Evolutionary conservation across 2,888 invertebrate species (phyloP), one percentile per base, ranked within the genome.

Genomic region (Idaea straminata): DNA sequence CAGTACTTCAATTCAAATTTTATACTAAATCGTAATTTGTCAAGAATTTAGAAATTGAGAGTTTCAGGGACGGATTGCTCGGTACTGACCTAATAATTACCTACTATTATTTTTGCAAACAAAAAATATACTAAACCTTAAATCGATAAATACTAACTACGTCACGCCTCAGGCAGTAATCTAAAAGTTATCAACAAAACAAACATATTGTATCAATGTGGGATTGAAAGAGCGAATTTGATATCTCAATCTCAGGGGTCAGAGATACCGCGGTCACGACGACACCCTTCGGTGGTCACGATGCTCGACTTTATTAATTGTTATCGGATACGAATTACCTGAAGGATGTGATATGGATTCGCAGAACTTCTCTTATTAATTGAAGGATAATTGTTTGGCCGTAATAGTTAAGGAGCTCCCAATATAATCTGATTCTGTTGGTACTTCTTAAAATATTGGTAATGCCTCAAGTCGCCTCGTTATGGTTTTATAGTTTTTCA

Each of bases 221-320:
- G 84, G 86, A 89, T 86, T 86, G 84, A 86, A 72, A 85, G 83
- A 83, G 88, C 86, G 83, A 88, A 89, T 89, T 89, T 91, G 92
- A 92, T 92, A 92, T 92, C 92, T 92, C 92, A 92, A 92, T 92
- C 91, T 86, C 80, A 67, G 75, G 84, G 89, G 91, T 90, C 91
- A 91, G 89, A 91, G 87, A 85, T 69, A 85, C 92, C 92, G 92
- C 89, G 83, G 83, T 92, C 92, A 92, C 92, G 92, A 92, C 92
- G 92, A 92, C 86, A 85, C 90, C 92, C 92, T 85, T 88, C 89
- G 92, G 92, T 90, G 90, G 87, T 92, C 92, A 92, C 92, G 92
- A 90, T 84, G 76, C 79, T 72, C 59, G 59, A 25, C 77, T 74
- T 79, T 79, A 82, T 82, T 83, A 83, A 83, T 83, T 83, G 80